A percentile compares a stretch with the other conserved stretches of the same genome.
Conservation (phyloP, 2,888 invertebrate genomes). For the Cephus sareptanus region DNA sequence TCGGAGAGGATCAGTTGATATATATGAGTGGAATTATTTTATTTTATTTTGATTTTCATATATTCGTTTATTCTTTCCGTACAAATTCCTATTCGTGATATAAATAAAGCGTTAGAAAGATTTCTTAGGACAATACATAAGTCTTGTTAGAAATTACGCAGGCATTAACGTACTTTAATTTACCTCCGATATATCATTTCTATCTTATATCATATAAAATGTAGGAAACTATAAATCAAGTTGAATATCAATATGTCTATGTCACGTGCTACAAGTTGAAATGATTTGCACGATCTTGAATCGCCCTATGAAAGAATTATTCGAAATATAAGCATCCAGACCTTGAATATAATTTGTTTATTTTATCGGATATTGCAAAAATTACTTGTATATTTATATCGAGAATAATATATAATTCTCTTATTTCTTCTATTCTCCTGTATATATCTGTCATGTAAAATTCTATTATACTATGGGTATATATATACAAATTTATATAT, state of each 20-base stretch:
- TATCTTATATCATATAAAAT: background rate
- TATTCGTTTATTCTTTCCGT: slow-evolving; percentile 9
- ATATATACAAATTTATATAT: background rate
- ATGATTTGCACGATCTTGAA: background rate
- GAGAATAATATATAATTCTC: background rate
- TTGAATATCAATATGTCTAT: background rate
- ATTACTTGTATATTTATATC: background rate
- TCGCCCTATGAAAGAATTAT: background rate
- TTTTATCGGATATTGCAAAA: background rate
- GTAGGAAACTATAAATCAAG: background rate
- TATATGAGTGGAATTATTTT: background rate
- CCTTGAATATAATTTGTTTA: background rate
- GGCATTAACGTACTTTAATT: background rate
- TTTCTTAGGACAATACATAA: background rate
- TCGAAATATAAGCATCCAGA: too few species aligned
- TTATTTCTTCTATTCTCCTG: background rate
- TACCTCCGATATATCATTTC: background rate
- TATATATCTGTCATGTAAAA: background rate
- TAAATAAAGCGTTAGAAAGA: background rate
- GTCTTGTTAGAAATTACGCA: background rate
- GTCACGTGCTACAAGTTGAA: background rate
- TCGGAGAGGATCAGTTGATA: background rate
- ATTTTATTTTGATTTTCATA: slow-evolving; percentile 8
- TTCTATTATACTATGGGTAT: background rate
- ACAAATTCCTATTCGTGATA: slow-evolving; percentile 12